These are phyloP conservation scores for Apis dorsata DNA, from an alignment of 1,140 invertebrate genomes.

Conservation along the genomic window DNA sequence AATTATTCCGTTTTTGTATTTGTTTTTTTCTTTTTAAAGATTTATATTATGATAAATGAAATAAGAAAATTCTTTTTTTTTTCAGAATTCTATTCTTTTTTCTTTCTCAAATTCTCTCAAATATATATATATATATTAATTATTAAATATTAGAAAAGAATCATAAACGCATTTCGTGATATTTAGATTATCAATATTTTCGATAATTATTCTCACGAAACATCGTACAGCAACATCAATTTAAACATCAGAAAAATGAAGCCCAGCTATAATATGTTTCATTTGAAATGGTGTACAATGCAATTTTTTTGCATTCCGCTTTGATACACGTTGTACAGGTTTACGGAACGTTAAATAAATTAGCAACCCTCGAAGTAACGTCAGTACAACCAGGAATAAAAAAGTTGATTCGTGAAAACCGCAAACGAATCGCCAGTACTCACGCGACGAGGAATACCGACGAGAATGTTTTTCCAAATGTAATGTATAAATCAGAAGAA, in stretches of 20 bases:
- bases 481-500: conserved; percentile 14
- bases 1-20: too few relatives aligned
- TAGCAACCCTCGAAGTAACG: not conserved
- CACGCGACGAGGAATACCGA: not conserved
- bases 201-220: too few relatives aligned
- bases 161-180: too few relatives aligned
- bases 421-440: not conserved
- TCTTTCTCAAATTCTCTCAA: too few relatives aligned
- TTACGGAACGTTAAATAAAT: not conserved
- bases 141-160: too few relatives aligned
- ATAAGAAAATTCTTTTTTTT: too few relatives aligned
- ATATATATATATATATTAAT: too few relatives aligned
- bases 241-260: not conserved
- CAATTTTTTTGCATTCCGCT: not conserved
- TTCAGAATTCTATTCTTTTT: too few relatives aligned
- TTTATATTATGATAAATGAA: too few relatives aligned
- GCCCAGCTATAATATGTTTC: not conserved
- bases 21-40: too few relatives aligned
- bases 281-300: not conserved
- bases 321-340: not conserved
- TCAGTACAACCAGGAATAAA: not conserved
- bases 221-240: not conserved
- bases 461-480: not conserved
- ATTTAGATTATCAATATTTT: too few relatives aligned
- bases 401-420: conserved; percentile 15